Evolutionary conservation across 2,113 vertebrate species (phyloP).

Genomic region (Perognathus longimembris): DNA sequence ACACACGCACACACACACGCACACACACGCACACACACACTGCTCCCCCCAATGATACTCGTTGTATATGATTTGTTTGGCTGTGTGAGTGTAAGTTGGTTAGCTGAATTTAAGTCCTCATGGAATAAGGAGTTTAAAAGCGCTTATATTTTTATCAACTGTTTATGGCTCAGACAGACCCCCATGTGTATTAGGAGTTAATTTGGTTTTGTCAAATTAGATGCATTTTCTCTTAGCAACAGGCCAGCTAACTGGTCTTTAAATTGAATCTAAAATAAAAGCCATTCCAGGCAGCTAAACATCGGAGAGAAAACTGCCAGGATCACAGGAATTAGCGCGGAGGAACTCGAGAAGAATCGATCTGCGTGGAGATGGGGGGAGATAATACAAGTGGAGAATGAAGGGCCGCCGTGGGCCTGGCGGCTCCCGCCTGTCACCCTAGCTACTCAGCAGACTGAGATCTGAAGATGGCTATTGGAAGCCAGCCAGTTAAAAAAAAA

Average conservation of each 20-base stretch:
- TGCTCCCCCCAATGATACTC: too few species aligned
- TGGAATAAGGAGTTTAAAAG: slow-evolving; percentile 56
- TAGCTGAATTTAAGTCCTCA: slow-evolving; percentile 51
- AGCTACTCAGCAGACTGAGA: too few species aligned
- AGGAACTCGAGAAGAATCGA: slow-evolving; percentile 49
- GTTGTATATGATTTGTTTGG: slow-evolving; percentile 46
- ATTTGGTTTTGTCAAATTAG: slow-evolving; percentile 73
- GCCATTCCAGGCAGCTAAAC: slow-evolving; percentile 24
- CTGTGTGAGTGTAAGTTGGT: slow-evolving; percentile 42
- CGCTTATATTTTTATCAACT: slow-evolving; percentile 66
- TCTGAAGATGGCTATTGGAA: too few species aligned
- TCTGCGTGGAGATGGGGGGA: neutral
- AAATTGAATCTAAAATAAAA: slow-evolving; percentile 76
- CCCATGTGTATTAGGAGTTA: slow-evolving; percentile 65
- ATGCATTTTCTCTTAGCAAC: slow-evolving; percentile 64
- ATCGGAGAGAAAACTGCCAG: slow-evolving; percentile 53
- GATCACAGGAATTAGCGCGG: neutral
- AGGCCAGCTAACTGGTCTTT: slow-evolving; percentile 40
- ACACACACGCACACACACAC: too few species aligned
- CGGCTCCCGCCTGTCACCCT: too few species aligned
- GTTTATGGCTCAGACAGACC: slow-evolving; percentile 41
- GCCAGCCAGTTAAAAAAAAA: too few species aligned
- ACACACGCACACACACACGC: too few species aligned
- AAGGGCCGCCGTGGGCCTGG: neutral
- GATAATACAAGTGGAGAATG: neutral